These are phyloP conservation scores for Gymnarchus niloticus DNA, from an alignment of 2,113 vertebrate species.

Conservation along the genomic window DNA sequence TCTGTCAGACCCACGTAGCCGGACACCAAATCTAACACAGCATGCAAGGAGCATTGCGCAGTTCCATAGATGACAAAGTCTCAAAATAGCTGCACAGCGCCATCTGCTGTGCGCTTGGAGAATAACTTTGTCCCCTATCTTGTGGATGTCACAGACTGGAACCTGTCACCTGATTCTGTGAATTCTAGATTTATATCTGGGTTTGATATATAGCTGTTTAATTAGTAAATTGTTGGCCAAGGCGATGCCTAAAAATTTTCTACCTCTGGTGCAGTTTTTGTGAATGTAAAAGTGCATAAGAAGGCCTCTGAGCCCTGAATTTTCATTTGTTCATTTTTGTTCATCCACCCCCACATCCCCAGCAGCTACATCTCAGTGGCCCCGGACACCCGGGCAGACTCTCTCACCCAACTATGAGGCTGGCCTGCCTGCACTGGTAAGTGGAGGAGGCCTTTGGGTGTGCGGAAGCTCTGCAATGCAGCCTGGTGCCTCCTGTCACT, in stretches of 20 bases:
- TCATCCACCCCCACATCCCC: constrained; percentile 25
- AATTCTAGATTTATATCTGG: constrained; percentile 6
- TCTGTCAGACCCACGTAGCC: neutral
- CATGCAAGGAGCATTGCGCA: neutral
- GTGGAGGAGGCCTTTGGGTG: constrained; percentile 23
- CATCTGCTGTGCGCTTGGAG: constrained; percentile 49
- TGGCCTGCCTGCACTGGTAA: constrained; percentile 83
- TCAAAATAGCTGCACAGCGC: constrained; percentile 41
- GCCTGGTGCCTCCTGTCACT: neutral
- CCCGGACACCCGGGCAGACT: constrained; percentile 72
- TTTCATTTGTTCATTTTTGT: neutral
- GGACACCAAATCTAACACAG: too few relatives aligned
- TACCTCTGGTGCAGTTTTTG: neutral
- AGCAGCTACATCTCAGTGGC: constrained; percentile 88
- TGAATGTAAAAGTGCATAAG: neutral
- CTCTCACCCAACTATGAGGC: constrained; percentile 88
- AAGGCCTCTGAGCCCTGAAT: neutral
- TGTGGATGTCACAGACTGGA: neutral
- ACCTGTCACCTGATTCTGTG: neutral
- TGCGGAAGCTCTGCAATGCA: neutral
- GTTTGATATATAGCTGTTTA: neutral
- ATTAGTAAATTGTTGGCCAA: neutral
- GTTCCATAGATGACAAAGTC: neutral
- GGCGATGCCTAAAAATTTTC: neutral
- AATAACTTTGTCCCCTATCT: neutral